A percentile compares a stretch with the other conserved stretches of the same genome.
Conservation (phyloP, 2,888 invertebrate genomes). For the Pheosia tremula region DNA sequence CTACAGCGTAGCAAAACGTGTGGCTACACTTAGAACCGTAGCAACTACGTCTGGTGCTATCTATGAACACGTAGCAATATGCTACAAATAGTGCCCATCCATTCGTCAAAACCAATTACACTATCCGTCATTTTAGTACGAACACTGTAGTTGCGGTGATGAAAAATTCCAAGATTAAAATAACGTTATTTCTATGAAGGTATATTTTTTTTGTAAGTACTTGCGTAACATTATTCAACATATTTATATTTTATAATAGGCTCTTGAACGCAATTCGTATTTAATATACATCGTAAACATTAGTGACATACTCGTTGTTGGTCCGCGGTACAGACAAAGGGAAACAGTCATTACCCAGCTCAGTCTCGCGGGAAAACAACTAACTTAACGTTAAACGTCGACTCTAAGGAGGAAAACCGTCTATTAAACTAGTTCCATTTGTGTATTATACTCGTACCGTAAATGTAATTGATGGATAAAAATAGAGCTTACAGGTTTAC, state of each 20-base stretch:
- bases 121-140: neutral
- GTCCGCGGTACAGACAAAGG: conserved; percentile 48
- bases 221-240: neutral
- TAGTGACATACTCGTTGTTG: conserved; percentile 40
- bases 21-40: conserved; percentile 1
- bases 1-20: neutral
- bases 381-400: conserved; percentile 46
- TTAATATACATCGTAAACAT: conserved; percentile 52
- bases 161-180: neutral
- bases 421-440: conserved; percentile 31
- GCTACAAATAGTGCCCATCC: conserved; percentile 44
- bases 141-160: neutral
- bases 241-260: too few relatives aligned
- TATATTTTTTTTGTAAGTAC: too few relatives aligned
- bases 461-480: conserved; percentile 21
- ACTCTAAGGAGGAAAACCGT: conserved; percentile 25
- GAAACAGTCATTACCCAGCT: conserved; percentile 54
- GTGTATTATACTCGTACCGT: conserved; percentile 32
- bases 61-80: conserved; percentile 40
- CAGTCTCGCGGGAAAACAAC: conserved; percentile 51
- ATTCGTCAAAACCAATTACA: conserved; percentile 48
- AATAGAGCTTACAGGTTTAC: conserved; percentile 9
- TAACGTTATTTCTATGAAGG: too few relatives aligned
- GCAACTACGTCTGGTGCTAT: conserved; percentile 30
- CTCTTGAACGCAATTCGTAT: conserved; percentile 28